Evolutionary conservation across 2,888 invertebrate genomes (phyloP).

Genomic region (Pyralis farinalis): DNA sequence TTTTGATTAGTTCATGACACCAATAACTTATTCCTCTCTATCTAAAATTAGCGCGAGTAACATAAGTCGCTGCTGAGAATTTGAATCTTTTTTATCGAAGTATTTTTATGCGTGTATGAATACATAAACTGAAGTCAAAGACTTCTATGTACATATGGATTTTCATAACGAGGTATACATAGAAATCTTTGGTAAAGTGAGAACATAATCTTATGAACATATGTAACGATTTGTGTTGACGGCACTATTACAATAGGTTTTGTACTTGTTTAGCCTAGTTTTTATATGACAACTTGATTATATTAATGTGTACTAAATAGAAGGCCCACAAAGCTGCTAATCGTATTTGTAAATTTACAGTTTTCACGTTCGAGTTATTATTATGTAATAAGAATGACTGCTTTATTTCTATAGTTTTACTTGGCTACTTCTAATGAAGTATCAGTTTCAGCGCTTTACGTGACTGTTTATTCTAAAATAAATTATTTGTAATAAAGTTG

Average conservation of each 20-base stretch:
- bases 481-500: slow-evolving; percentile 45
- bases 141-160: no score
- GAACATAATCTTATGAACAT: slow-evolving; percentile 38
- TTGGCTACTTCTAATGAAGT: slow-evolving; percentile 34
- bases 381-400: slow-evolving; percentile 13
- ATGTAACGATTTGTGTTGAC: slow-evolving; percentile 31
- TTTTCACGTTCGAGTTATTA: slow-evolving; percentile 2
- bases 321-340: neutral
- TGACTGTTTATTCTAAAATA: slow-evolving; percentile 51
- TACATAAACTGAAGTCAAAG: no score
- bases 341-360: neutral
- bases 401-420: slow-evolving; percentile 22
- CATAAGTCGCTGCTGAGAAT: slow-evolving; percentile 12
- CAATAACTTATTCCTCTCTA: neutral
- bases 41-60: neutral
- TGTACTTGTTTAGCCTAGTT: slow-evolving; percentile 40
- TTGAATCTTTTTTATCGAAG: slow-evolving; percentile 17
- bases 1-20: no score
- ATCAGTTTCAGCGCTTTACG: slow-evolving; percentile 47
- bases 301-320: neutral
- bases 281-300: slow-evolving; percentile 31
- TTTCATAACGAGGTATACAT: no score
- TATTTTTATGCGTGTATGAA: neutral
- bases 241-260: slow-evolving; percentile 28
- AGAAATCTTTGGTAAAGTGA: no score